phyloP scores from a whole-genome alignment of 2,797 vertebrate genomes.

The Ataeniobius toweri region DNA sequence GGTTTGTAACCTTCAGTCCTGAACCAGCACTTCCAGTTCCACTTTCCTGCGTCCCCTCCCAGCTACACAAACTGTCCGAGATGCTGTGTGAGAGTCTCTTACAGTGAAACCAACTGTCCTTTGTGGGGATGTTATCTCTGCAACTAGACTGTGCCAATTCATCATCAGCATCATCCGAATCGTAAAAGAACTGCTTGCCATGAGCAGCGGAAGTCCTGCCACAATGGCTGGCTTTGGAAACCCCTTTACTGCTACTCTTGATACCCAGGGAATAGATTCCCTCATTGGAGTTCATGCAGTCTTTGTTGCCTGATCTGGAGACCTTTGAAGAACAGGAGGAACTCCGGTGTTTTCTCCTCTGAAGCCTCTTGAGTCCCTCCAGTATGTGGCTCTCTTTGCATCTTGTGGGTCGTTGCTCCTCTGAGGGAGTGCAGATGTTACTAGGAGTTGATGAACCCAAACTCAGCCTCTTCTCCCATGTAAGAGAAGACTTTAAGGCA shows the following conservation, averaged over 20 bases:
- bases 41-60: slow-evolving; percentile 75
- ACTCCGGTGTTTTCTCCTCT: slow-evolving; percentile 85
- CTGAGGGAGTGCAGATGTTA: slow-evolving; percentile 83
- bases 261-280: slow-evolving; percentile 93
- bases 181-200: slow-evolving; percentile 79
- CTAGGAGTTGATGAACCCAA: slow-evolving; percentile 87
- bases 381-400: slow-evolving; percentile 91
- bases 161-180: slow-evolving; percentile 88
- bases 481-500: slow-evolving; percentile 80
- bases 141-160: slow-evolving; percentile 75
- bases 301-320: slow-evolving; percentile 89
- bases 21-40: slow-evolving; percentile 51
- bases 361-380: slow-evolving; percentile 88
- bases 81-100: slow-evolving; percentile 85
- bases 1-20: slow-evolving; percentile 45
- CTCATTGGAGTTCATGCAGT: slow-evolving; percentile 97
- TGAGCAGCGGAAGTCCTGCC: slow-evolving; percentile 64
- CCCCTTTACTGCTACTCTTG: slow-evolving; percentile 79
- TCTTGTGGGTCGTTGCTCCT: slow-evolving; percentile 86
- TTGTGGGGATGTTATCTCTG: slow-evolving; percentile 77
- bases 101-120: slow-evolving; percentile 76
- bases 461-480: slow-evolving; percentile 90
- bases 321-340: slow-evolving; percentile 81
- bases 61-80: slow-evolving; percentile 89
- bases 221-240: slow-evolving; percentile 67